Evolutionary conservation across 2,113 vertebrate genomes (phyloP), one percentile per base, ranked within the genome.

Genomic region (Montifringilla adamsi): DNA sequence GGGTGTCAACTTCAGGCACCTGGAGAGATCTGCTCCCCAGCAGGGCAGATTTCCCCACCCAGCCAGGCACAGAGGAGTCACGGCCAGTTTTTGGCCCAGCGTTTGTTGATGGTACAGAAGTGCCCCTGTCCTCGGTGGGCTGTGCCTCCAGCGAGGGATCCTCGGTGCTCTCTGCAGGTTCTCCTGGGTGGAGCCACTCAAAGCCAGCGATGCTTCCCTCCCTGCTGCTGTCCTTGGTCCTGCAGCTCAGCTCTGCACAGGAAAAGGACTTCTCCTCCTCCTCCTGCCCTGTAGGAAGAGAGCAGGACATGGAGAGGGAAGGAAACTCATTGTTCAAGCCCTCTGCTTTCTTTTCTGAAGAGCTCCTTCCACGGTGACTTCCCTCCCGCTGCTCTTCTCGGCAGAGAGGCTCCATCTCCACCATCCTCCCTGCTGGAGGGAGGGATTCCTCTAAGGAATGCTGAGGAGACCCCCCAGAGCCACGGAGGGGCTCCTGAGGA

Each of bases 1-100:
- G 95, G 4, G 86, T 15, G 7, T 98, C 95, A 18, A 96, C 44
- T 33, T 55, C 69, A 49, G 47, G 85, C 53, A 60, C 58, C 35
- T 60, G 28, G 41, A 62, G 60, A 21, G 58, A 53, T 21, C 22
- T 21, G 31, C 10, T 63, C 49, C 44, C 64, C 74, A 31, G 27
- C 12, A 18, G 0, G 2, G 28, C n/a, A 35, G 74, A 73, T 62
- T 52, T 64, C 46, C 39, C 23, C 50, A 56, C 31, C 85, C 67
- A 18, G 2, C 19, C 60, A 21, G 3, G 2, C 28, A 37, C n/a
- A 30, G 50, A 56, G 69, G 80, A 76, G 28, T 33, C 7, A 1
- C 7, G 6, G 18, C 64, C 21, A 1, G 0, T 5, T 62, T 28
- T 24, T 1, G 12, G n/a, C 33, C 64, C 4, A 0, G 19, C 15